These are phyloP conservation scores for Sebastes paucispinis DNA, from an alignment of 2,797 vertebrate species.

Conservation along the genomic window DNA sequence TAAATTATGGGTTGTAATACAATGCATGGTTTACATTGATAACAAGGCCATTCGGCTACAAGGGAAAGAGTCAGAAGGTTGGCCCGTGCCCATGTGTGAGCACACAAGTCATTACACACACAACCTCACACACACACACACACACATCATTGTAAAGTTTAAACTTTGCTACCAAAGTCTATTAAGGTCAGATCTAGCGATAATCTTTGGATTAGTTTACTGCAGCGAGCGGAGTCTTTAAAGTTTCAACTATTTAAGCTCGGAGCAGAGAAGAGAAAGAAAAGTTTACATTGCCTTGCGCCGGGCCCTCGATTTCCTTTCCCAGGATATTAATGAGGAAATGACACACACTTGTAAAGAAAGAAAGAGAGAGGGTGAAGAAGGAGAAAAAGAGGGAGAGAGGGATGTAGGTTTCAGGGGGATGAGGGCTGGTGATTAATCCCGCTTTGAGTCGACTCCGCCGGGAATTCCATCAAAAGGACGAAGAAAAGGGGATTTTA, in stretches of 20 bases:
- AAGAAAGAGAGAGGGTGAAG: slow-evolving; percentile 44
- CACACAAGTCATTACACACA: slow-evolving; percentile 55
- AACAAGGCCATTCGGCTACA: slow-evolving; percentile 58
- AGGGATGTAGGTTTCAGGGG: slow-evolving; percentile 75
- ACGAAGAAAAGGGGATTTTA: slow-evolving; percentile 76
- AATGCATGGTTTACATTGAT: slow-evolving; percentile 74
- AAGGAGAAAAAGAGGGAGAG: slow-evolving; percentile 48
- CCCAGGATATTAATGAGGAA: slow-evolving; percentile 86
- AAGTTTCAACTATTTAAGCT: slow-evolving; percentile 49
- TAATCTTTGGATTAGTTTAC: slow-evolving; percentile 40
- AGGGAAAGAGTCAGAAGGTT: slow-evolving; percentile 51
- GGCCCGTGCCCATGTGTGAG: slow-evolving; percentile 22
- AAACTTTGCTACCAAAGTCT: slow-evolving; percentile 21
- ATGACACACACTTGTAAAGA: slow-evolving; percentile 82
- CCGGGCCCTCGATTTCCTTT: slow-evolving; percentile 73
- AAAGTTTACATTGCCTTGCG: slow-evolving; percentile 52
- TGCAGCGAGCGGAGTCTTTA: slow-evolving; percentile 27
- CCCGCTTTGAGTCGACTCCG: slow-evolving; percentile 77
- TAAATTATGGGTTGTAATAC: slow-evolving; percentile 80
- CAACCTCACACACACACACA: slow-evolving; percentile 8
- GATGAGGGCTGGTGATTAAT: slow-evolving; percentile 80
- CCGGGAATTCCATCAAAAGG: slow-evolving; percentile 85
- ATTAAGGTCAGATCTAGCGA: slow-evolving; percentile 17
- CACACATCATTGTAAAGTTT: slow-evolving; percentile 42
- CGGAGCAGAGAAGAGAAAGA: not conserved